phyloP scores from a whole-genome alignment of 2,113 vertebrate genomes.

The Laticauda colubrina region DNA sequence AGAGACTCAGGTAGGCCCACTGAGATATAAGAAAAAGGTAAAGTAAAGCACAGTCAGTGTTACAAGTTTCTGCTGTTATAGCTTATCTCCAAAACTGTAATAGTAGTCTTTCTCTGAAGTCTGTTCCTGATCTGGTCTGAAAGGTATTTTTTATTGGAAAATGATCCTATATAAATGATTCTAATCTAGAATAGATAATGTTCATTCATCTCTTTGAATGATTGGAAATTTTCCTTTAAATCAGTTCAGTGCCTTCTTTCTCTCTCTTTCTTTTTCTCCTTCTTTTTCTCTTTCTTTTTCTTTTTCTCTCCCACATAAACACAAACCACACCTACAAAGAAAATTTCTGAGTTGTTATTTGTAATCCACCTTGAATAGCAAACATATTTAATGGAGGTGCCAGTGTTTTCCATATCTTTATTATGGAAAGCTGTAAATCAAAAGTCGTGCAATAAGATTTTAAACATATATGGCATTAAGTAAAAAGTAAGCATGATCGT shows the following conservation, averaged over 20 bases:
- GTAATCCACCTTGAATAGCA: neutral
- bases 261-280: neutral
- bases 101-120: neutral
- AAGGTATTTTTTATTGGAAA: neutral
- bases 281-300: neutral
- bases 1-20: neutral
- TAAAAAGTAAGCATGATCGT: neutral
- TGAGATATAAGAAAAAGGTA: neutral
- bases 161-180: neutral
- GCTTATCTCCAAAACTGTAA: neutral
- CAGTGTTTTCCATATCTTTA: neutral
- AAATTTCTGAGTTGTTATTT: neutral
- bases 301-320: neutral
- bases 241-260: neutral
- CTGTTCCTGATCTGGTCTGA: neutral
- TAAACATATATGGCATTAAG: neutral
- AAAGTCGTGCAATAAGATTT: neutral
- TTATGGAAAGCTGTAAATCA: neutral
- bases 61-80: neutral
- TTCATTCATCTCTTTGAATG: neutral
- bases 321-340: too few species aligned
- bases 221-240: neutral
- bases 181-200: neutral
- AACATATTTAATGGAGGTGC: fast-evolving
- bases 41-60: neutral